Percentiles rank a stretch among this genome's conserved stretches.
Evolutionary conservation across 2,797 vertebrate species (phyloP).

Genomic region (Margarornis squamiger): DNA sequence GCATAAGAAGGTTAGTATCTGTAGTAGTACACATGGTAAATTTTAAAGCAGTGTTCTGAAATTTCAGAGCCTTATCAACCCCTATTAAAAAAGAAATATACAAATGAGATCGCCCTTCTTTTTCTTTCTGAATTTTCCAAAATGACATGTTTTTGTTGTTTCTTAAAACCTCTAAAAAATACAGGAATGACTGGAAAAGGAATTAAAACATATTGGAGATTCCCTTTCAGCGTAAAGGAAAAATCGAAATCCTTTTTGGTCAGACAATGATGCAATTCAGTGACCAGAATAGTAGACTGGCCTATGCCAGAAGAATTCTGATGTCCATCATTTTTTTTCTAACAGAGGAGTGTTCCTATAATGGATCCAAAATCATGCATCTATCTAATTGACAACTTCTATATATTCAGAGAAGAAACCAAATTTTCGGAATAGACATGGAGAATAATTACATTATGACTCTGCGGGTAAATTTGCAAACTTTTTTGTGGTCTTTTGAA

Average conservation of each 20-base stretch:
- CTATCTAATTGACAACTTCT: neutral
- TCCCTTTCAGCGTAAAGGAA: neutral
- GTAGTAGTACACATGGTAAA: neutral
- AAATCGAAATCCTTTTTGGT: neutral
- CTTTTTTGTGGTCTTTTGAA: neutral
- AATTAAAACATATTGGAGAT: neutral
- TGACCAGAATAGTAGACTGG: neutral
- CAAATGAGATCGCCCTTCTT: neutral
- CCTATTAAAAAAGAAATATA: neutral
- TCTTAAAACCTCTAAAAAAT: neutral
- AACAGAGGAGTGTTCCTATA: neutral
- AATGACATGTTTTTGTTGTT: fast-evolving
- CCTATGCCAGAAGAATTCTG: neutral
- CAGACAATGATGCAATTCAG: neutral
- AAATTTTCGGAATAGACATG: neutral
- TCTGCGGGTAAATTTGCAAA: neutral
- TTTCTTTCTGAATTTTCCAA: neutral
- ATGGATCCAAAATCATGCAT: neutral
- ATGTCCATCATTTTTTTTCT: neutral
- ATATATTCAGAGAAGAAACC: neutral
- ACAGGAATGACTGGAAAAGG: neutral
- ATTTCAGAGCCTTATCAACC: neutral
- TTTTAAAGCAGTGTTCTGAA: constrained; percentile 13
- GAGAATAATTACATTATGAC: neutral
- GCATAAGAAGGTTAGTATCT: constrained; percentile 74